phyloP scores from a whole-genome alignment of 2,888 invertebrate genomes.

The Hyposoter dolosus region DNA sequence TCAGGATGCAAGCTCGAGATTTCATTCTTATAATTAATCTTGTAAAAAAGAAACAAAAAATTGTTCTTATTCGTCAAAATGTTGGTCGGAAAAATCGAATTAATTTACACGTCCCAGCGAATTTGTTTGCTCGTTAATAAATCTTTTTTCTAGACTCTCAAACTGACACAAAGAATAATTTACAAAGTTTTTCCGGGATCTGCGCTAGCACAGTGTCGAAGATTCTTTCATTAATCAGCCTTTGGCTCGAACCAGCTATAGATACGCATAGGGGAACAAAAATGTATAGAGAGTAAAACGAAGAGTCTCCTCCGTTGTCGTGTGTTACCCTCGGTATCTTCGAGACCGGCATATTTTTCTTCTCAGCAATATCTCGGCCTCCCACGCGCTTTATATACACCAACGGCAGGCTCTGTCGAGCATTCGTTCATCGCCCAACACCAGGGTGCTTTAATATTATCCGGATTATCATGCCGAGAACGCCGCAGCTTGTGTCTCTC shows the following conservation, averaged over 20 bases:
- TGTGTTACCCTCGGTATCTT: constrained; percentile 74
- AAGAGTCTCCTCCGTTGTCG: constrained; percentile 73
- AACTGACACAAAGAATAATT: constrained; percentile 46
- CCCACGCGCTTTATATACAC: constrained; percentile 71
- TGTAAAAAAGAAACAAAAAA: neutral
- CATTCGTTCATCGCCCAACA: constrained; percentile 56
- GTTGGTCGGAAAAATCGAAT: constrained; percentile 3
- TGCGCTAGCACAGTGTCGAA: constrained; percentile 59
- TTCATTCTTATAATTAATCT: neutral
- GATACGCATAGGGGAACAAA: constrained; percentile 7
- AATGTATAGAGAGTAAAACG: constrained; percentile 30
- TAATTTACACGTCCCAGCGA: constrained; percentile 18
- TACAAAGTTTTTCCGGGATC: constrained; percentile 65
- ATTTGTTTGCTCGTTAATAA: constrained; percentile 34
- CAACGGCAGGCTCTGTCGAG: constrained; percentile 48
- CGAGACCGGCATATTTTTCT: constrained; percentile 77
- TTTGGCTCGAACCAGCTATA: constrained; percentile 75
- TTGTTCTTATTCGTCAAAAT: neutral
- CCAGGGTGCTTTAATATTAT: constrained; percentile 77
- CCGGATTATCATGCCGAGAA: constrained; percentile 75
- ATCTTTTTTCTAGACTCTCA: constrained; percentile 31
- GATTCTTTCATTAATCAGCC: constrained; percentile 78
- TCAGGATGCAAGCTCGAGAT: neutral
- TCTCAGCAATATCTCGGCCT: constrained; percentile 75
- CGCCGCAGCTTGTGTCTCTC: constrained; percentile 55